Percentiles rank a stretch among this genome's conserved stretches.
Conservation (phyloP, 2,113 vertebrate genomes). For the Malurus alboscapulatus region DNA sequence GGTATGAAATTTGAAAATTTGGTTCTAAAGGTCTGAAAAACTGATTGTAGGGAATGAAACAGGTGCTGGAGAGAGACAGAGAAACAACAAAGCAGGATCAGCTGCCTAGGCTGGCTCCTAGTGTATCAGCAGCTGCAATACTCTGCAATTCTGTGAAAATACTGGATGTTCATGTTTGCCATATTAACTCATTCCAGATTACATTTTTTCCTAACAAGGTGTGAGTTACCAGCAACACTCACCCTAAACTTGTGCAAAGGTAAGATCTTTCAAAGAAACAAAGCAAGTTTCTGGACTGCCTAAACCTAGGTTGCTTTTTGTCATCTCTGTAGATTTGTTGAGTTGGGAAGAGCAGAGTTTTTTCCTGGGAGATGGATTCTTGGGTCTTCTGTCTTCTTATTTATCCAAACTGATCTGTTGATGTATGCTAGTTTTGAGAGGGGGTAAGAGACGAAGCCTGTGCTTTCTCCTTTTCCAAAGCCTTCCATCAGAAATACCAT, state of each 20-base stretch:
- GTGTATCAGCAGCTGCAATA: neutral
- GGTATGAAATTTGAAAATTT: neutral
- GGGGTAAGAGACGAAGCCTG: neutral
- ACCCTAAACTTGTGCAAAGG: neutral
- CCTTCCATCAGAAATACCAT: neutral
- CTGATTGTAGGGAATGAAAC: neutral
- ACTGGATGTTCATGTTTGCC: neutral
- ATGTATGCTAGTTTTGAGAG: neutral
- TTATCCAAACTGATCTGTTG: neutral
- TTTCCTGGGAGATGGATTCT: neutral
- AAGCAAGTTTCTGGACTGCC: neutral
- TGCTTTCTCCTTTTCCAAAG: neutral
- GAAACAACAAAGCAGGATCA: neutral
- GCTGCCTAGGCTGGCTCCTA: neutral
- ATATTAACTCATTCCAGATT: neutral
- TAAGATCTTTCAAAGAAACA: neutral
- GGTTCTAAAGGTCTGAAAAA: neutral
- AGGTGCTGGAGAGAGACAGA: neutral
- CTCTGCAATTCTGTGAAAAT: neutral
- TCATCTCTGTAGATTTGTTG: neutral
- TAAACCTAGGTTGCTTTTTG: neutral
- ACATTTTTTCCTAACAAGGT: neutral
- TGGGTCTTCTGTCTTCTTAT: neutral
- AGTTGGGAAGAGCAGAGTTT: neutral
- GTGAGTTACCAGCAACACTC: neutral